A percentile compares a stretch with the other conserved stretches of the same genome.
phyloP scores from a whole-genome alignment of 2,113 vertebrate genomes.

The Brachypteracias leptosomus region DNA sequence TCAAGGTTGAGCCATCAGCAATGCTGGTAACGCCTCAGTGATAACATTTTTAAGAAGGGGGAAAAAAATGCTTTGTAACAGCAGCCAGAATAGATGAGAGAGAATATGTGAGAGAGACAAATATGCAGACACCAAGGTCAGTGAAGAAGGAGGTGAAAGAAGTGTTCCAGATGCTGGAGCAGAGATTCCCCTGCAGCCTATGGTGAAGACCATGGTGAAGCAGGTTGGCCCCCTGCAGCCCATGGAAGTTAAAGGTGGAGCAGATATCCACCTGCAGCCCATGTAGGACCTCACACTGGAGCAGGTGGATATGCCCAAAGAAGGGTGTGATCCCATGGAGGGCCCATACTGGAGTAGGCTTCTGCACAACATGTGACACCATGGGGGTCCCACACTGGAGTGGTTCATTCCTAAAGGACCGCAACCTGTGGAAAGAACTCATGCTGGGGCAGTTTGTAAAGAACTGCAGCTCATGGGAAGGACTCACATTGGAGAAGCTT shows the following conservation, averaged over 20 bases:
- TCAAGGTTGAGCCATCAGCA: not conserved
- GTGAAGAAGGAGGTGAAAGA: not conserved
- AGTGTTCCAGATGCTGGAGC: no score
- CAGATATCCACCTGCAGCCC: not conserved
- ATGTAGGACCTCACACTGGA: not conserved
- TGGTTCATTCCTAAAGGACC: not conserved
- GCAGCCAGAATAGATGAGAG: not conserved
- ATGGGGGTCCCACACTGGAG: no score
- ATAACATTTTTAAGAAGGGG: not conserved
- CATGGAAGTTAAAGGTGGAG: not conserved
- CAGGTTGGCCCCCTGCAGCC: not conserved
- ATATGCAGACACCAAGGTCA: not conserved
- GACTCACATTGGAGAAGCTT: not conserved
- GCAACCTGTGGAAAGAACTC: not conserved
- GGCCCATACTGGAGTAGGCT: not conserved
- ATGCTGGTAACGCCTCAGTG: rapidly evolving
- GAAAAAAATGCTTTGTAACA: not conserved
- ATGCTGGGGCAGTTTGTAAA: not conserved
- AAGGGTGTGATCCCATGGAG: not conserved
- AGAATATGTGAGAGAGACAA: not conserved
- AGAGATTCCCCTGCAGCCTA: not conserved
- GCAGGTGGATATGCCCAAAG: not conserved
- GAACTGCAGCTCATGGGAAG: not conserved
- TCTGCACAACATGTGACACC: not conserved
- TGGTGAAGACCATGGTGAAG: not conserved